A percentile compares a stretch with the other conserved stretches of the same genome.
phyloP scores from a whole-genome alignment of 2,888 invertebrate genomes.

The Sphaerophoria rueppellii region DNA sequence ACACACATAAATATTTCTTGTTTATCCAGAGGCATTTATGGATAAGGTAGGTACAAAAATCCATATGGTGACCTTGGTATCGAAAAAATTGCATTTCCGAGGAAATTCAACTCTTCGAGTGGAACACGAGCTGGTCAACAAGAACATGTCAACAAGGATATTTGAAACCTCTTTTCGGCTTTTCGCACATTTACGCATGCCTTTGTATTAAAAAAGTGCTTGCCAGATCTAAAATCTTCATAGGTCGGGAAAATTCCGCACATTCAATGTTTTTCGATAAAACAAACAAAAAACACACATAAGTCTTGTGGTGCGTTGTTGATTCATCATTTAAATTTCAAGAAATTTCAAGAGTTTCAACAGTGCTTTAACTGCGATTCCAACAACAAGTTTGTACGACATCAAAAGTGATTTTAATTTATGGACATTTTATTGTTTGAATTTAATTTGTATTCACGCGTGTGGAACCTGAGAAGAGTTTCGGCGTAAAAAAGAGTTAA shows the following conservation, averaged over 20 bases:
- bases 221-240: background rate
- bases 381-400: no score
- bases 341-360: no score
- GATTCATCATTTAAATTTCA: no score
- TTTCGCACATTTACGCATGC: conserved; percentile 31
- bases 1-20: no score
- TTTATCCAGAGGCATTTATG: no score
- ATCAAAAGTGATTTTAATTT: no score
- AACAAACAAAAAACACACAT: no score
- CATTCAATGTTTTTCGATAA: background rate
- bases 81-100: conserved; percentile 19
- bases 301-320: no score
- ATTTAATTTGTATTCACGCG: background rate
- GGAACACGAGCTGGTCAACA: conserved; percentile 47
- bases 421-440: background rate
- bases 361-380: no score
- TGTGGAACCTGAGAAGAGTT: conserved; percentile 1
- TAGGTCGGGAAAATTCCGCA: background rate
- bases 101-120: conserved; percentile 24
- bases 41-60: no score
- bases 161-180: conserved; percentile 31
- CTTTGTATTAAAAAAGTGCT: conserved; percentile 17
- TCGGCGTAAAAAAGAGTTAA: background rate
- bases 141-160: conserved; percentile 64
- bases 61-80: conserved; percentile 50